Percentiles rank a stretch among this genome's conserved stretches.
phyloP scores from a whole-genome alignment of 2,888 invertebrate genomes.

The Melieria crassipennis region DNA sequence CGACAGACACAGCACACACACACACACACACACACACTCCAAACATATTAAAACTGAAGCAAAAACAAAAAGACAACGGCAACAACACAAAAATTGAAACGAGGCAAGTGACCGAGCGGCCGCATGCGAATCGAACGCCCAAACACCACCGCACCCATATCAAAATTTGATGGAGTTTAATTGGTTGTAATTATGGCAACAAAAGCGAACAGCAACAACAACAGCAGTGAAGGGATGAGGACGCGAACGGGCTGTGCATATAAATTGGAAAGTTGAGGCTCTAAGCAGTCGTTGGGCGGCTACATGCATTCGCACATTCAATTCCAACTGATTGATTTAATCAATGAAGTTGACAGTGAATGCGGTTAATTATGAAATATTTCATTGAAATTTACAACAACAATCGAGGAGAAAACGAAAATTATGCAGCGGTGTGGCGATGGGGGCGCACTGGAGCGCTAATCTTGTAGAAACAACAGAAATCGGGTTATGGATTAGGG shows the following conservation, averaged over 20 bases:
- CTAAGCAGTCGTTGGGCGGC: background rate
- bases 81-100: background rate
- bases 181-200: slow-evolving; percentile 52
- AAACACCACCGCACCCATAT: slow-evolving; percentile 41
- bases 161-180: slow-evolving; percentile 51
- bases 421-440: too few relatives aligned
- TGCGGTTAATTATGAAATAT: slow-evolving; percentile 13
- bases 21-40: too few relatives aligned
- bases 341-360: slow-evolving; percentile 23
- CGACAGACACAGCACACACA: background rate
- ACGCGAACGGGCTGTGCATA: too few relatives aligned
- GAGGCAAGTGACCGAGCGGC: background rate
- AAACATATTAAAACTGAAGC: too few relatives aligned
- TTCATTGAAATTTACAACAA: slow-evolving; percentile 1
- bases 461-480: too few relatives aligned
- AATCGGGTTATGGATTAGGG: too few relatives aligned
- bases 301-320: slow-evolving; percentile 5
- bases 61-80: too few relatives aligned
- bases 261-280: too few relatives aligned
- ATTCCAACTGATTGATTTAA: slow-evolving; percentile 26
- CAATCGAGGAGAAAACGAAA: too few relatives aligned
- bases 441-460: too few relatives aligned
- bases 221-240: background rate
- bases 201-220: slow-evolving; percentile 8
- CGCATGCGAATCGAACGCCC: slow-evolving; percentile 14